Base-by-base conservation (phyloP, 2,797 vertebrate genomes). In the Diglossa cyanea region DNA sequence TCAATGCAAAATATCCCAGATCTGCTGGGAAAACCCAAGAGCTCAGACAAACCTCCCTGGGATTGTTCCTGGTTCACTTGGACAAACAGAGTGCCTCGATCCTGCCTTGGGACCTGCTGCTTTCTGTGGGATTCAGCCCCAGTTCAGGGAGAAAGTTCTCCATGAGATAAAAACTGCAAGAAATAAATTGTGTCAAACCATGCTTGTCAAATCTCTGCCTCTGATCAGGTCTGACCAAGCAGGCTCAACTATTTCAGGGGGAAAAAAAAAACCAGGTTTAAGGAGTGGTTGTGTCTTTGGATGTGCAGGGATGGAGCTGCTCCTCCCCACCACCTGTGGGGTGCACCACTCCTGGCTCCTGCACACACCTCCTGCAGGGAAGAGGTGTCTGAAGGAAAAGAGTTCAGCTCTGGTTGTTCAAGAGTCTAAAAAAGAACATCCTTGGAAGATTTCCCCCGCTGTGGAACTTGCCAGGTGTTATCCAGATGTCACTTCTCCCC, bases 381-480 rank as follows among this genome's bases (percentile, higher is more conserved):
- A 35, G 35, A 35, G 35, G 35, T 35, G 7, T 25, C 63, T 33
- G 58, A 33, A 53, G 45, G 44, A 14, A 61, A 33, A 21, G 2
- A 31, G 16, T 12, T 78, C 23, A 48, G 4, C 33, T 50, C 9
- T 30, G 45, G 17, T 13, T 44, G 14, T 7, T 21, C 23, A 11
- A 26, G 62, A 65, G 17, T 4, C 31, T 19, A 3, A 2, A 35
- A 10, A 48, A 33, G 13, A 10, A 6, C 17, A 25, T 4, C 21
- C 31, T 28, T 16, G 60, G 10, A 30, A 17, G 23, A 0, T 8
- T 66, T 66, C 0, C 18, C 24, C n/a, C 28, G 3, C 2, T 0
- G 0, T 17, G 35, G 35, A 42, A 9, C 8, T 53, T 68, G 30
- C 23, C 31, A 17, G 25, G 5, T 72, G 2, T 54, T 45, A 23